Base-by-base conservation (phyloP, 2,113 vertebrate genomes). In the Cryptomyrus ogoouensis region DNA sequence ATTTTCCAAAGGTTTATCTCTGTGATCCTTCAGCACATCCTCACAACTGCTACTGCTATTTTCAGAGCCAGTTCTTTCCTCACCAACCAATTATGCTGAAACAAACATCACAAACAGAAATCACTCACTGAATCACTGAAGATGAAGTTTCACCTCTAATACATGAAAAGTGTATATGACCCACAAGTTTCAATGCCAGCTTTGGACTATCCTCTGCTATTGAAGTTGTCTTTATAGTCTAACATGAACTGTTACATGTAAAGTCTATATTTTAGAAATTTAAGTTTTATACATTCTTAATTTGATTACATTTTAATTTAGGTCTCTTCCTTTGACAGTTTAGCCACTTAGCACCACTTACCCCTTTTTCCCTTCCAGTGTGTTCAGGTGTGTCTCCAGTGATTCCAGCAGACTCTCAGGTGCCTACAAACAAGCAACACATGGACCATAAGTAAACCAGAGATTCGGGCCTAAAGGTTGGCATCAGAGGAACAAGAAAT, bases 401-500 rank as follows among this genome's bases (percentile, higher is more conserved):
- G 98, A 99, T 94, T 98, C 98, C 96, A 99, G 96, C 91, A 99
- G 97, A 95, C 98, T 99, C 95, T 98, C 98, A 42, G 98, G 98
- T 93, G 98, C 98, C 98, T 99, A 93, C 0, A 91, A 90, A 90
- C 35, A 35, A 88, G 50, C 50, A 77, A 88, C 17, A 49, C 39
- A 88, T 27, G n/a, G n/a, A 6, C 6, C 62, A 27, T 2, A 77
- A 13, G 88, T 88, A 80, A 80, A 80, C 74, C 74, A 80, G 74
- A 80, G 31, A 42, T 42, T 42, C 3, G 13, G 15, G 35, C 74
- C 74, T 80, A 19, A 80, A 80, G 35, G 31, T 80, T 80, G 35
- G 74, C 35, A 80, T 80, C 5, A 80, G 10, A 39, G 70, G 15
- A 17, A 77, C 15, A 80, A 39, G 4, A 42, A 42, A 27, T 74